These are phyloP conservation scores for Phaedon cochleariae DNA, from an alignment of 2,888 invertebrate genomes.

Conservation along the genomic window DNA sequence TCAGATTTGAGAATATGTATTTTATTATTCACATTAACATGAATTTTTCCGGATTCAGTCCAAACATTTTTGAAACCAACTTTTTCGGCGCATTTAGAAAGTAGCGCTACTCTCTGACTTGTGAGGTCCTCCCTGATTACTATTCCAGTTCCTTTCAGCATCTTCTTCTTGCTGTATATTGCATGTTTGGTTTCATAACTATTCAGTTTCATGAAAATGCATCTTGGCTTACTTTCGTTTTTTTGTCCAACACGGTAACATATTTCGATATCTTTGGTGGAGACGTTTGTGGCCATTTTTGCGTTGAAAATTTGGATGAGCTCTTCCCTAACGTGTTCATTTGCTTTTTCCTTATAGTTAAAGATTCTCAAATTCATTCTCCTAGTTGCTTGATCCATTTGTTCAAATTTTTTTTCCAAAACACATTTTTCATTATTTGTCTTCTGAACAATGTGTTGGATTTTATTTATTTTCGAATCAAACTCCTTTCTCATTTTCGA, in stretches of 20 bases:
- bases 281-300: not conserved
- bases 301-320: not conserved
- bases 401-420: not conserved
- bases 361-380: constrained; percentile 3
- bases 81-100: constrained; percentile 2
- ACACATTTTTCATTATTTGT: too few species aligned
- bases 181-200: not conserved
- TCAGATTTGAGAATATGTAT: not conserved
- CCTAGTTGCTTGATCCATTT: not conserved
- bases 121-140: constrained; percentile 4
- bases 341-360: not conserved
- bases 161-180: not conserved
- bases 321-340: not conserved
- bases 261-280: not conserved
- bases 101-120: constrained; percentile 1
- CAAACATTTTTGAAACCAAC: not conserved
- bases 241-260: too few species aligned
- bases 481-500: too few species aligned
- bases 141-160: constrained; percentile 3
- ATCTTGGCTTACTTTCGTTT: too few species aligned
- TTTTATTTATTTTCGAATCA: too few species aligned
- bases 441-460: too few species aligned
- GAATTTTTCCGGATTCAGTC: not conserved
- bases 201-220: too few species aligned
- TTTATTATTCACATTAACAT: not conserved